Evolutionary conservation across 2,113 vertebrate species (phyloP).

Genomic region (Clarias gariepinus): DNA sequence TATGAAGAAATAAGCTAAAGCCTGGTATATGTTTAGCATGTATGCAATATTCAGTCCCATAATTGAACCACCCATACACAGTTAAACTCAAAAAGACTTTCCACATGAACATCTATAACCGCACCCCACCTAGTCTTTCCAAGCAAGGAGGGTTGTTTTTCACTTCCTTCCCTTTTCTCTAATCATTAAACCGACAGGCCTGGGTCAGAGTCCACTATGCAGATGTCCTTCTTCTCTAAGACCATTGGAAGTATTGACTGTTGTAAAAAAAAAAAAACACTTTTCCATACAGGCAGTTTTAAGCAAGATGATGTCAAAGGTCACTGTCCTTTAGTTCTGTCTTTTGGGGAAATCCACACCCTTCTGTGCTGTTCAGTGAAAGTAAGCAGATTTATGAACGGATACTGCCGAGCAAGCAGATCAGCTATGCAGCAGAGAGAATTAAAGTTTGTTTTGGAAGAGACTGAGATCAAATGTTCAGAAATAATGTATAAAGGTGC

Average conservation of each 20-base stretch:
- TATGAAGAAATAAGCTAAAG: neutral
- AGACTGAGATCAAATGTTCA: neutral
- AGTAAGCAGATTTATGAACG: conserved; percentile 40
- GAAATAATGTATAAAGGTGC: neutral
- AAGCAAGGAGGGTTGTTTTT: conserved; percentile 44
- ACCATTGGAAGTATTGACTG: conserved; percentile 11
- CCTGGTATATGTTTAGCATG: neutral
- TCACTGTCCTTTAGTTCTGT: conserved; percentile 3
- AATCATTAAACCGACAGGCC: neutral
- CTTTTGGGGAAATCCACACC: conserved; percentile 37
- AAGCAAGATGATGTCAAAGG: conserved; percentile 6
- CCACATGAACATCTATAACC: conserved; percentile 30
- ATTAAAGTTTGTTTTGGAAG: conserved; percentile 8
- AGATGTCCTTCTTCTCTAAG: conserved; percentile 40
- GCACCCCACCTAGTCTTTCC: conserved; percentile 18
- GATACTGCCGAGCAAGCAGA: conserved; percentile 21
- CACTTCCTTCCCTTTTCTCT: conserved; percentile 30
- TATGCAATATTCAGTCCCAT: neutral
- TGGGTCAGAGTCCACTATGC: conserved; percentile 47
- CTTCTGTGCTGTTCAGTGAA: neutral
- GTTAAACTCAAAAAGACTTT: neutral
- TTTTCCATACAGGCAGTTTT: neutral
- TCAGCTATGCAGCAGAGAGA: neutral
- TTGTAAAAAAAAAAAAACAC: conserved; percentile 8
- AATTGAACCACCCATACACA: neutral